Evolutionary conservation across 2,888 invertebrate species (phyloP), one percentile per base, ranked within the genome.

Genomic region (Cynaeus angustus): DNA sequence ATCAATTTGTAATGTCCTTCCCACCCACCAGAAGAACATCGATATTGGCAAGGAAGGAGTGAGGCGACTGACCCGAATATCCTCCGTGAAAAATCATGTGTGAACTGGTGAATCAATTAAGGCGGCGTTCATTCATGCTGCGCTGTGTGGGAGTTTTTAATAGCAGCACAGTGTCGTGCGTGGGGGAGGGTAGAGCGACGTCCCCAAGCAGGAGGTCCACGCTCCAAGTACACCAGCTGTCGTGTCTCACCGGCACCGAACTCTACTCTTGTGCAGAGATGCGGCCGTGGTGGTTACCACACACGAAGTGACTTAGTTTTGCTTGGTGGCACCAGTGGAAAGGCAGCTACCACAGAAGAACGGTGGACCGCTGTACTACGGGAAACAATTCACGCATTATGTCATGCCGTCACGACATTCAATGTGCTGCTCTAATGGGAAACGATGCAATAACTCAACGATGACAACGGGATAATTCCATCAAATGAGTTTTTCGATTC

Each of bases 391-490:
- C 48, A 65, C 58, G 69, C 65, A 65, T 58, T 65, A 65, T 43
- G 50, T 65, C 69, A 50, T 65, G 41, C 69, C 52, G 52, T 50
- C 64, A 64, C 52, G 69, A 43, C 53, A 53, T 52, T 13, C 50
- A 62, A 28, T 38, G 56, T 37, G 41, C 59, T 65, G 21, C 58
- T 59, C 65, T 69, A 58, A 65, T 66, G 59, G 68, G 56, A 68
- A 68, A 56, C 64, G 48, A 45, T 59, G 66, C 70, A 65, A 70
- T 70, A 70, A 70, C 66, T 70, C 70, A 70, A 53, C 45, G 66
- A 59, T 70, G 70, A 70, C 70, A 70, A 59, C 65, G 50, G 61
- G 70, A 70, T 70, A 66, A 66, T 70, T 66, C 70, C 66, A n/a
- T 66, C 70, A 66, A 61, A 70, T 70, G 61, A 61, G 70, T 66